Conservation (phyloP, 2,797 vertebrate genomes). For the Cossypha caffra region DNA sequence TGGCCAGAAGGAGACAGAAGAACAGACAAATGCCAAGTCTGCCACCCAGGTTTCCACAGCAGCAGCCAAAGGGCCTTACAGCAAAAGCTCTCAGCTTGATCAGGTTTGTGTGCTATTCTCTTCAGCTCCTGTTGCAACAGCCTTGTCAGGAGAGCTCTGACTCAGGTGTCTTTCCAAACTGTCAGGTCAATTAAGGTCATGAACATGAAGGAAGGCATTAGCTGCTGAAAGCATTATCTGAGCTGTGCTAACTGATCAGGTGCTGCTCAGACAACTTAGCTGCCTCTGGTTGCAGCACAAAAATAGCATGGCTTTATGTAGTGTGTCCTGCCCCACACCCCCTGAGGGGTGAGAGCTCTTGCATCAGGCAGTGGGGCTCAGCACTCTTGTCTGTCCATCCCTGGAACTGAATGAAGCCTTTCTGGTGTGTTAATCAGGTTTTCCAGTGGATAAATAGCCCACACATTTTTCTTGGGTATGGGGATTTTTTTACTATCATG, state of each 20-base stretch:
- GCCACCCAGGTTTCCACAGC: constrained; percentile 74
- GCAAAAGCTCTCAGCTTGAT: constrained; percentile 82
- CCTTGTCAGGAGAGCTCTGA: neutral
- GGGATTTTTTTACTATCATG: neutral
- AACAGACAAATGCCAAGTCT: constrained; percentile 78
- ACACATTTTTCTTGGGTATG: neutral
- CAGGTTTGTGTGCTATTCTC: constrained; percentile 81
- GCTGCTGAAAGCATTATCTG: neutral
- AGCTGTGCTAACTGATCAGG: neutral
- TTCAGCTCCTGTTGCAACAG: neutral
- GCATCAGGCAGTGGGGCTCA: neutral
- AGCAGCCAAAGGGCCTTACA: constrained; percentile 76
- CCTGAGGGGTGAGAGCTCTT: neutral
- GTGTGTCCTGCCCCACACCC: neutral
- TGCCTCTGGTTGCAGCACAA: neutral
- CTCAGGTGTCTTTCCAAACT: neutral
- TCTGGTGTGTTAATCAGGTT: neutral
- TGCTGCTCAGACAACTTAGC: constrained; percentile 13
- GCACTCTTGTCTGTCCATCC: neutral
- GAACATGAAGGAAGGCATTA: neutral
- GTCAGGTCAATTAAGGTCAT: neutral
- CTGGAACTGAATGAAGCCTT: neutral
- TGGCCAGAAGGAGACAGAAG: constrained; percentile 86
- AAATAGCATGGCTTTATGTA: neutral
- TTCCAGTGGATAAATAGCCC: neutral